Evolutionary conservation across 2,888 invertebrate genomes (phyloP), one percentile per base, ranked within the genome.

Genomic region (Drosophila mettleri): DNA sequence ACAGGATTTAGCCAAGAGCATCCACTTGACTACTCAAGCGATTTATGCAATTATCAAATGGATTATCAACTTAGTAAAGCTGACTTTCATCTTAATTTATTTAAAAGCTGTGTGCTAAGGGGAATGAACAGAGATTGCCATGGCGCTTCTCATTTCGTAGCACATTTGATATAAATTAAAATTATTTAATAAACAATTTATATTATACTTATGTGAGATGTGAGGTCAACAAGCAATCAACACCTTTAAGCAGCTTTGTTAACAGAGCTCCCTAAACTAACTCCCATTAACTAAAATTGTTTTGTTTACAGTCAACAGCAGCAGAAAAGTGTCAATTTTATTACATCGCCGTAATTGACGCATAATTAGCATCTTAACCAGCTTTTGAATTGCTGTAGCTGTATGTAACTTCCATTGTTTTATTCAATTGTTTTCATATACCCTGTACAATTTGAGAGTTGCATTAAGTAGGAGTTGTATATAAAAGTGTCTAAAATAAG

Each of bases 341-440:
- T 63, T 29, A 22, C 59, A 71, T 48, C n/a, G 8, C 5, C 27
- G 1, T 76, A 70, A 80, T 78, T 66, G 48, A 51, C 31, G 53
- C 58, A 60, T 70, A 80, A 83, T 83, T 74, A 86, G 67, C 86
- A 73, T 70, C 69, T 55, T 29, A 52, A 60, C 34, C 58, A 70
- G 55, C 69, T 76, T 68, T 59, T 61, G 62, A 55, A 46, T 73
- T 51, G 41, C 41, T 39, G 39, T 43, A 12, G 7, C 16, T 54
- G 20, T n/a, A 16, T 31, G 33, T 51, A 41, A 34, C 4, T 12
- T 46, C 43, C 34, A 34, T 51, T 22, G 18, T n/a, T n/a, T n/a
- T n/a, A n/a, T 12, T 46, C 43, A 29, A 34, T 51, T 22, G 18
- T 43, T 12, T 59, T 48, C 16, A 6, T 20, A 46, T 31, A 14